phyloP scores from a whole-genome alignment of 2,888 invertebrate species.

The Hydrotaea cyrtoneurina region DNA sequence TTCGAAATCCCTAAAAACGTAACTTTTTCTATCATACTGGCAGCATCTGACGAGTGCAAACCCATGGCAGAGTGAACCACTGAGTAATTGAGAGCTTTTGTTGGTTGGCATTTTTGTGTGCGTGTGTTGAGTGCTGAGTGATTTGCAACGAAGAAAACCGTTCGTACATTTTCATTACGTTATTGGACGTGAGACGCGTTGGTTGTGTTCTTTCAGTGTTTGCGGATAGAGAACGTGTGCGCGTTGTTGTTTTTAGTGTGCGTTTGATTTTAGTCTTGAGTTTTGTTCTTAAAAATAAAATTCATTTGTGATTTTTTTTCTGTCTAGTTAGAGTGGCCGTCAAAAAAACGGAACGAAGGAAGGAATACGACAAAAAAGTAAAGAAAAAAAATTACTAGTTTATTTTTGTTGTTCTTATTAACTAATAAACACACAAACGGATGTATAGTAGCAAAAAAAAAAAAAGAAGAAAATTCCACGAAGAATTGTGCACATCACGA shows the following conservation, averaged over 20 bases:
- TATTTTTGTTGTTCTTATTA: not conserved
- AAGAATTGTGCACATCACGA: not conserved
- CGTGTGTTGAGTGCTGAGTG: no score
- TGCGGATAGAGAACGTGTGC: slow-evolving; percentile 36
- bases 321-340: not conserved
- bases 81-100: no score
- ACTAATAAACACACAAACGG: not conserved
- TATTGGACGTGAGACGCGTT: slow-evolving; percentile 47
- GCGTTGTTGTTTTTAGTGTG: slow-evolving; percentile 34
- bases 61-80: no score
- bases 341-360: no score
- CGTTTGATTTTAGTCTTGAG: slow-evolving; percentile 24
- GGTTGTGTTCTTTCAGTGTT: slow-evolving; percentile 37
- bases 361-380: not conserved
- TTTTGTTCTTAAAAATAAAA: not conserved
- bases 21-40: no score
- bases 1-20: no score
- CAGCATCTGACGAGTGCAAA: no score
- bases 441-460: not conserved
- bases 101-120: no score
- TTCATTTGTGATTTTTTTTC: not conserved
- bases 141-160: no score
- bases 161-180: slow-evolving; percentile 44
- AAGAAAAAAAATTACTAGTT: not conserved
- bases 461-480: slow-evolving; percentile 26